phyloP scores from a whole-genome alignment of 2,113 vertebrate species.

The Xenopus laevis region DNA sequence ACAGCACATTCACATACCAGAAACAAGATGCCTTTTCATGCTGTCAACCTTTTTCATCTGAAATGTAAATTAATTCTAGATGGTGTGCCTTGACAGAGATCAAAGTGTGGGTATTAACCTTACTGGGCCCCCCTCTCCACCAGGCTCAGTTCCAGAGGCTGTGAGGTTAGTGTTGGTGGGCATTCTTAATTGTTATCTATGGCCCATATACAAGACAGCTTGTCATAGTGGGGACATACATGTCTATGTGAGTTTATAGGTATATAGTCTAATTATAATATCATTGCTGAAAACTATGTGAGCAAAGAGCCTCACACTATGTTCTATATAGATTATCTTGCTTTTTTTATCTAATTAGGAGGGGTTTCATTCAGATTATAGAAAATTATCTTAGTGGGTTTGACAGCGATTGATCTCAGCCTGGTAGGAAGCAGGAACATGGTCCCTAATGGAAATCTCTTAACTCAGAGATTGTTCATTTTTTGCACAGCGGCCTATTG shows the following conservation, averaged over 20 bases:
- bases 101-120: constrained; percentile 99
- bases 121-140: constrained; percentile 69
- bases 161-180: constrained; percentile 59
- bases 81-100: constrained; percentile 96
- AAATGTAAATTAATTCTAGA: constrained; percentile 99
- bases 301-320: constrained; percentile 55
- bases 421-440: constrained; percentile 58
- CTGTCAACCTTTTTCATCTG: constrained; percentile 99
- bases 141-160: constrained; percentile 65
- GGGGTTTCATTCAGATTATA: constrained; percentile 56
- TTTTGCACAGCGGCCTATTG: constrained; percentile 64
- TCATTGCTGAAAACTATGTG: constrained; percentile 63
- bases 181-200: constrained; percentile 59
- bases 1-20: constrained; percentile 93
- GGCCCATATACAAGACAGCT: constrained; percentile 62
- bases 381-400: constrained; percentile 67
- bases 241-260: too few species aligned
- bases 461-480: constrained; percentile 79
- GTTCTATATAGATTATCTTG: constrained; percentile 60
- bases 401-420: constrained; percentile 63
- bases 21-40: constrained; percentile 99
- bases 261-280: constrained; percentile 29
- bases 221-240: not conserved
- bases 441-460: constrained; percentile 71
- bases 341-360: constrained; percentile 60